Conservation (phyloP, 2,888 invertebrate species). For the Kryphioiulus occultus region DNA sequence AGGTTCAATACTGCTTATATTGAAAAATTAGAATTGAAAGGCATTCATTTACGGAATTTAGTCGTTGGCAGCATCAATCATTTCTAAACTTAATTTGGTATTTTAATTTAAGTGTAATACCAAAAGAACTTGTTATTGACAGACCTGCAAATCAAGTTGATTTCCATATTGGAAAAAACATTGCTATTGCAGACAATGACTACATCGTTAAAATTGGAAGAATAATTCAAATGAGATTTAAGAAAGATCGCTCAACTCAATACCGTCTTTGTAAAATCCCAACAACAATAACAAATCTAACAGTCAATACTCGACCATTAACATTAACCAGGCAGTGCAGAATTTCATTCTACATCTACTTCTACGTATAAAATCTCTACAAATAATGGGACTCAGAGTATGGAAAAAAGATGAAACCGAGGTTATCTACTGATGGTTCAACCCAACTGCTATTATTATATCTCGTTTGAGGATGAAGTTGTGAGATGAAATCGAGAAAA, state of each 20-base stretch:
- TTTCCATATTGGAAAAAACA: not conserved
- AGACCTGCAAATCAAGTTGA: not conserved
- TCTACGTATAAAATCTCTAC: constrained; percentile 12
- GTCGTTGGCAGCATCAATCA: not conserved
- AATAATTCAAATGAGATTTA: not conserved
- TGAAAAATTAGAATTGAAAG: not conserved
- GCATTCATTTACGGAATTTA: not conserved
- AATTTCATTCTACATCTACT: not conserved
- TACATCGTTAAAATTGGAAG: not conserved
- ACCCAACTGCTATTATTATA: not conserved
- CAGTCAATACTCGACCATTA: constrained; percentile 18
- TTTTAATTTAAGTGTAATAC: too few species aligned
- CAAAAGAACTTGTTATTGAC: too few species aligned
- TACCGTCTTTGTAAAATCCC: not conserved
- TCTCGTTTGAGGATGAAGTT: not conserved
- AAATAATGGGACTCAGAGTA: not conserved
- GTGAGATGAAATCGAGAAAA: not conserved
- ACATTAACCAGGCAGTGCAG: not conserved
- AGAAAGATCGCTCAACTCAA: not conserved
- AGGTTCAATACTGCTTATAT: not conserved
- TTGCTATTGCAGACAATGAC: not conserved
- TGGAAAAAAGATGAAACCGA: not conserved
- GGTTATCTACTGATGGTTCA: not conserved
- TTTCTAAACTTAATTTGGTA: too few species aligned
- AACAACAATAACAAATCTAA: constrained; percentile 39